These are phyloP conservation scores for Macrostomum lignano DNA, from an alignment of 1,140 invertebrate species.

Conservation along the genomic window DNA sequence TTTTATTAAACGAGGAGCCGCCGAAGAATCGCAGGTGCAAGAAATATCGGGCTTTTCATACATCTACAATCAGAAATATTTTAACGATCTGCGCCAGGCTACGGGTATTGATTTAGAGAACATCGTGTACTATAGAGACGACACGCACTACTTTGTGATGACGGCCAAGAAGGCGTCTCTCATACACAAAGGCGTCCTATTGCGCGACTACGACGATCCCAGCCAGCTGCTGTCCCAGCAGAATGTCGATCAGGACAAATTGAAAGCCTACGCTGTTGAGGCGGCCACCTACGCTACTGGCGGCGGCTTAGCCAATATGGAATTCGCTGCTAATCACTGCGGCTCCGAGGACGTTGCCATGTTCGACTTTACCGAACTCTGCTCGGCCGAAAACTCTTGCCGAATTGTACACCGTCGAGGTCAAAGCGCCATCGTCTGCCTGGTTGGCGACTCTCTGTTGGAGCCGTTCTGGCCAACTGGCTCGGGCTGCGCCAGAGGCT, in stretches of 20 bases:
- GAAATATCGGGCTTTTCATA: slow-evolving; percentile 89
- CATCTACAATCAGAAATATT: slow-evolving; percentile 89
- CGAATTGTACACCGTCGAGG: slow-evolving; percentile 46
- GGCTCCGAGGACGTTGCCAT: slow-evolving; percentile 90
- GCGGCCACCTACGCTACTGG: slow-evolving; percentile 83
- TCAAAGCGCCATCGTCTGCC: slow-evolving; percentile 47
- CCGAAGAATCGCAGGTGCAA: slow-evolving; percentile 66
- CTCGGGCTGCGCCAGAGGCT: slow-evolving; percentile 79
- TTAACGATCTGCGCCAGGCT: slow-evolving; percentile 44
- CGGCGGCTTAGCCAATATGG: slow-evolving; percentile 53
- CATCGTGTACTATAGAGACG: slow-evolving; percentile 85
- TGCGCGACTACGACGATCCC: slow-evolving; percentile 59
- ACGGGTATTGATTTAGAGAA: slow-evolving; percentile 89
- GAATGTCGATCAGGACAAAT: slow-evolving; percentile 60
- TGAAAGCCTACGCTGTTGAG: slow-evolving; percentile 53
- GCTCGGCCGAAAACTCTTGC: slow-evolving; percentile 68
- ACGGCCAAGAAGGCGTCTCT: slow-evolving; percentile 85
- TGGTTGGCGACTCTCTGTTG: slow-evolving; percentile 77
- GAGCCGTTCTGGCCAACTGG: slow-evolving; percentile 97
- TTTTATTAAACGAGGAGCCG: slow-evolving; percentile 69
- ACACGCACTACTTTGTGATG: slow-evolving; percentile 98
- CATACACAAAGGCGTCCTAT: slow-evolving; percentile 57
- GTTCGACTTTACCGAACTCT: slow-evolving; percentile 98
- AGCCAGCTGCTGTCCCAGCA: slow-evolving; percentile 49
- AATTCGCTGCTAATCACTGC: slow-evolving; percentile 91